Evolutionary conservation across 2,888 invertebrate genomes (phyloP).

Genomic region (Tuberolachnus salignus): DNA sequence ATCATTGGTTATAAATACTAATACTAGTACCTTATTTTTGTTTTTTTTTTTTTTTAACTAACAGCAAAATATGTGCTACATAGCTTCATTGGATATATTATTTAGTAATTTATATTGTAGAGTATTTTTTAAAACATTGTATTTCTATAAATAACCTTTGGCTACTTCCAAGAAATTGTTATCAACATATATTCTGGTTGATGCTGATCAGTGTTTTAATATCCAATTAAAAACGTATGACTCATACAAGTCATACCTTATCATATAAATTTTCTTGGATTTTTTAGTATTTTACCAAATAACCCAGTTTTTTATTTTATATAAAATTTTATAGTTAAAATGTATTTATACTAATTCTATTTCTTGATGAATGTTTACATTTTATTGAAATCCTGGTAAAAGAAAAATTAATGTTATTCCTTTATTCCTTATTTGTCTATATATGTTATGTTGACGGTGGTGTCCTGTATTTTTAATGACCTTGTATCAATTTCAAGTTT

Average conservation of each 20-base stretch:
- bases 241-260: neutral
- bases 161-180: neutral
- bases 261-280: neutral
- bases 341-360: neutral
- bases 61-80: too few relatives aligned
- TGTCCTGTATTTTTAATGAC: too few relatives aligned
- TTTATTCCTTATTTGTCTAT: too few relatives aligned
- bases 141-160: neutral
- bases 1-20: too few relatives aligned
- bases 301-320: neutral
- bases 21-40: too few relatives aligned
- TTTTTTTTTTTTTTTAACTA: too few relatives aligned
- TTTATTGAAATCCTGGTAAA: neutral
- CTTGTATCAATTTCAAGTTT: too few relatives aligned
- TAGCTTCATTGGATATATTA: too few relatives aligned
- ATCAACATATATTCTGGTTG: neutral
- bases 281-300: neutral
- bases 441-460: too few relatives aligned
- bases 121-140: too few relatives aligned
- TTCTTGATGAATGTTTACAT: neutral
- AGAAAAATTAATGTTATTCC: neutral
- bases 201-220: neutral
- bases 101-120: too few relatives aligned
- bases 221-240: neutral
- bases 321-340: neutral